Conservation (phyloP, 2,888 invertebrate species). For the Epirrhoe tristata region DNA sequence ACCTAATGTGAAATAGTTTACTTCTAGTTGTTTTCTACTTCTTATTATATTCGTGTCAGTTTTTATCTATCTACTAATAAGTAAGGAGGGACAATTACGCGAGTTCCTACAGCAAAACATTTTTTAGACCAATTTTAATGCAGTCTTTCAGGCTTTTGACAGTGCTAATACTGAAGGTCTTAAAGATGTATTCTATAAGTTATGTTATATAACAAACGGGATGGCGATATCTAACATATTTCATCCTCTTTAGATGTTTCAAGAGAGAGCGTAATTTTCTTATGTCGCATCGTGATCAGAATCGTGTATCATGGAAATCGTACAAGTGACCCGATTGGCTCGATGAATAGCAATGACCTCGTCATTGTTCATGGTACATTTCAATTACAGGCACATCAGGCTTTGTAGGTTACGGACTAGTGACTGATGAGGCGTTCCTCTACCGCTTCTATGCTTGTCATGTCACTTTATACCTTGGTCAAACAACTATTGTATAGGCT, state of each 20-base stretch:
- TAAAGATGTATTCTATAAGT: too few relatives aligned
- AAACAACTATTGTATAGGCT: background rate
- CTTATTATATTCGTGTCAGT: too few relatives aligned
- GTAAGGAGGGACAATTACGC: too few relatives aligned
- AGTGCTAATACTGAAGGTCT: too few relatives aligned
- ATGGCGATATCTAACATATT: background rate
- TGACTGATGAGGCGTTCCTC: constrained; percentile 4
- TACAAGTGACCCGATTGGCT: constrained; percentile 71
- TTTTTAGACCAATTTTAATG: too few relatives aligned
- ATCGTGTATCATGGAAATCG: constrained; percentile 63
- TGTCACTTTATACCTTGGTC: background rate
- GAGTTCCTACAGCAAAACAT: too few relatives aligned
- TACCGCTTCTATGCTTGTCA: background rate
- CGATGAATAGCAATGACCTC: constrained; percentile 79
- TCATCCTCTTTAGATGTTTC: constrained; percentile 3
- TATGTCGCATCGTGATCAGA: constrained; percentile 58
- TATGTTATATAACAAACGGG: too few relatives aligned
- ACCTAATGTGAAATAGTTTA: too few relatives aligned
- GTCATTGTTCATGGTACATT: constrained; percentile 53
- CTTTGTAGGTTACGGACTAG: constrained; percentile 52
- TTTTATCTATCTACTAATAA: too few relatives aligned
- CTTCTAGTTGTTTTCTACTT: too few relatives aligned
- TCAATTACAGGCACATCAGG: constrained; percentile 44
- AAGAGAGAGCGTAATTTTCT: constrained; percentile 44
- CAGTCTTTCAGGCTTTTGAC: too few relatives aligned